These are phyloP conservation scores for Euplagia quadripunctaria DNA, from an alignment of 2,888 invertebrate species.

Conservation along the genomic window DNA sequence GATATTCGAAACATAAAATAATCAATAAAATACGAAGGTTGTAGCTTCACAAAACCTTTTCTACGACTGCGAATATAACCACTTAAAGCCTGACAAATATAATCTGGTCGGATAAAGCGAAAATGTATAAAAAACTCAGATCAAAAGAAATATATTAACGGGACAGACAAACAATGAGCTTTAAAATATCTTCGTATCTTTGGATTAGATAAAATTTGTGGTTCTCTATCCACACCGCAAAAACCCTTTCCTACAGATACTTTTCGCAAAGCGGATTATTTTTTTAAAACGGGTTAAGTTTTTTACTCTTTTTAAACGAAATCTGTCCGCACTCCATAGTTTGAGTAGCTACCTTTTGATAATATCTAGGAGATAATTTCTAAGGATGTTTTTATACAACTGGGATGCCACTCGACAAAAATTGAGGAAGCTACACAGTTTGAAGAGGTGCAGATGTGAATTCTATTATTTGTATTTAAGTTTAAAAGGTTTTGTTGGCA, in stretches of 20 bases:
- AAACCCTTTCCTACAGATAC: slow-evolving; percentile 71
- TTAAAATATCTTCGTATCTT: slow-evolving; percentile 57
- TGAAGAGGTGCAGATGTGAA: slow-evolving; percentile 55
- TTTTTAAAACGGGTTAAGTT: slow-evolving; percentile 75
- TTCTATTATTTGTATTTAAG: slow-evolving; percentile 11
- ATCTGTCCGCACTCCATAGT: slow-evolving; percentile 48
- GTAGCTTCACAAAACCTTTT: not conserved
- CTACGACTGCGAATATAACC: not conserved
- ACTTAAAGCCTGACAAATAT: not conserved
- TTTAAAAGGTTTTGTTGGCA: slow-evolving; percentile 13
- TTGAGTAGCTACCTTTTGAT: slow-evolving; percentile 35
- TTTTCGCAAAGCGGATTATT: slow-evolving; percentile 83
- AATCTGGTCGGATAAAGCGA: not conserved
- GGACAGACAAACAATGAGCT: slow-evolving; percentile 48
- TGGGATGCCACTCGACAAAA: slow-evolving; percentile 43
- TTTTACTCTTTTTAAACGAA: slow-evolving; percentile 62
- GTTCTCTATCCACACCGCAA: slow-evolving; percentile 67
- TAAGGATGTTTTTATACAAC: slow-evolving; percentile 34
- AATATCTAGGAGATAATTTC: slow-evolving; percentile 48
- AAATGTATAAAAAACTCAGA: not conserved
- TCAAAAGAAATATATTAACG: slow-evolving; percentile 39
- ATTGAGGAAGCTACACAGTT: slow-evolving; percentile 43
- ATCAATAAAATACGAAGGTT: not conserved
- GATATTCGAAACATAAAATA: not conserved
- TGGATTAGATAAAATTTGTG: slow-evolving; percentile 72